phyloP scores from a whole-genome alignment of 1,140 invertebrate species.

The Drosophila pachea region DNA sequence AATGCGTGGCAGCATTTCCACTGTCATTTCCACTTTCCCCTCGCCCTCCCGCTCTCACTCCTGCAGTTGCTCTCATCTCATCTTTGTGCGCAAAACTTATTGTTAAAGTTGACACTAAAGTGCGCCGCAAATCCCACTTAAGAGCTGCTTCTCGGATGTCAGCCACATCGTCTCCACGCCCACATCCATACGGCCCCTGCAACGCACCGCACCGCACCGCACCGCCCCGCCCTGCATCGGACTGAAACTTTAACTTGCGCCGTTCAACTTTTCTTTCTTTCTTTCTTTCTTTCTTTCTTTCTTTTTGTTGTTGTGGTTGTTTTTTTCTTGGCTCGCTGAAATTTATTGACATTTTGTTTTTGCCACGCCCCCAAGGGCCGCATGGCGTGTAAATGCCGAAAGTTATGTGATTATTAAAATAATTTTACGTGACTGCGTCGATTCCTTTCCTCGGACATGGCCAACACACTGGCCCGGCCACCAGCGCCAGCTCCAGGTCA shows the following conservation, averaged over 20 bases:
- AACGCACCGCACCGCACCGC: background rate
- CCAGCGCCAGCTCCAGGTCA: too few species aligned
- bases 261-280: slow-evolving; percentile 2
- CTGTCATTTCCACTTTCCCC: background rate
- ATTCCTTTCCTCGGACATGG: slow-evolving; percentile 65
- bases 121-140: slow-evolving; percentile 74
- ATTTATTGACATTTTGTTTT: slow-evolving; percentile 73
- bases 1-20: slow-evolving; percentile 6
- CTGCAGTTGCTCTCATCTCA: background rate
- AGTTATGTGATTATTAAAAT: slow-evolving; percentile 78
- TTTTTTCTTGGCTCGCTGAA: slow-evolving; percentile 12
- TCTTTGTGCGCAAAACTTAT: slow-evolving; percentile 57
- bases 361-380: slow-evolving; percentile 47
- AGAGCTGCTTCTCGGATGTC: slow-evolving; percentile 48
- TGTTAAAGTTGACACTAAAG: slow-evolving; percentile 76
- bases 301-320: slow-evolving; percentile 10
- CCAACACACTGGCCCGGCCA: slow-evolving; percentile 27
- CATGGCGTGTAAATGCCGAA: slow-evolving; percentile 73
- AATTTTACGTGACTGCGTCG: slow-evolving; percentile 76
- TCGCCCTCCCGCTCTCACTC: slow-evolving; percentile 1
- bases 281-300: too few species aligned
- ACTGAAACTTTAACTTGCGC: slow-evolving; percentile 36
- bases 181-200: background rate
- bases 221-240: background rate
- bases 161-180: background rate